Conservation (phyloP, 2,797 vertebrate species). For the Pseudochirops corinnae region DNA sequence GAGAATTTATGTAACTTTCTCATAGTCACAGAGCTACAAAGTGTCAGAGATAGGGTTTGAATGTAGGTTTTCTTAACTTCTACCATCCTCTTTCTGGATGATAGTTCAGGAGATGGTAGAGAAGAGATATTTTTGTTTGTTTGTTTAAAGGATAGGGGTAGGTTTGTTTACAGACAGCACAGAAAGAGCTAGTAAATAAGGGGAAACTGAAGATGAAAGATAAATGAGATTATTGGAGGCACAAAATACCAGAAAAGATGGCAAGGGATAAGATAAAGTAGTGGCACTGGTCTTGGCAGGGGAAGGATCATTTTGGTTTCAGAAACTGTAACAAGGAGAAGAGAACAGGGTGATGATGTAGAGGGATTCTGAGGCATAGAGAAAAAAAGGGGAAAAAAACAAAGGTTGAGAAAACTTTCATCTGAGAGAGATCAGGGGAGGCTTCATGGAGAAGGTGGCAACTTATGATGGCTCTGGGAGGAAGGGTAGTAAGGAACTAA, state of each 20-base stretch:
- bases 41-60: background rate
- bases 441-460: background rate
- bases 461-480: background rate
- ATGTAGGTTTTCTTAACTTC: background rate
- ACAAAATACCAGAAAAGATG: background rate
- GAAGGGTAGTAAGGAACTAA: background rate
- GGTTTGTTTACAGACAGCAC: background rate
- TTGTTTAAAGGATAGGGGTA: background rate
- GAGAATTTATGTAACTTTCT: background rate
- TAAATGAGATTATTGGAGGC: background rate
- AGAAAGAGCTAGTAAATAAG: background rate
- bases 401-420: background rate
- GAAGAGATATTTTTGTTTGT: background rate
- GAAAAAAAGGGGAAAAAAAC: background rate
- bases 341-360: background rate
- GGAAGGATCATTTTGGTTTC: background rate
- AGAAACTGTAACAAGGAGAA: background rate
- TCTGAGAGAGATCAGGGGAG: background rate
- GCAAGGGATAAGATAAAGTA: background rate
- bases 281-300: background rate
- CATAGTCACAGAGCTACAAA: background rate
- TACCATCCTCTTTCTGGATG: background rate
- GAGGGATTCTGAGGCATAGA: background rate
- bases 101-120: background rate
- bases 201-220: background rate